Conservation (phyloP, 2,797 vertebrate genomes). For the Hozukius guyotensis region DNA sequence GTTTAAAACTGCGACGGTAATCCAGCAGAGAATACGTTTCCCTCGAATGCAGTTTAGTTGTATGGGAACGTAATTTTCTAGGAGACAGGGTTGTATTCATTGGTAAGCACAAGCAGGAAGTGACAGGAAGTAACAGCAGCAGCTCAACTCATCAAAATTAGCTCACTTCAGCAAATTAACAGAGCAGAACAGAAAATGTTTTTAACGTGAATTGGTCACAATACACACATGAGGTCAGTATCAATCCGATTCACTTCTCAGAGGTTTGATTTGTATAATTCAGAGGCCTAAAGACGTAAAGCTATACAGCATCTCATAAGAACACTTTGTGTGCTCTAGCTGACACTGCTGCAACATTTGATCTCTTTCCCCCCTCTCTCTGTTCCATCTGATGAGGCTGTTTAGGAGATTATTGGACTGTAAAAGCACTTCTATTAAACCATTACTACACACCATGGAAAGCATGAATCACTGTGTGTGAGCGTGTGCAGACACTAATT, state of each 20-base stretch:
- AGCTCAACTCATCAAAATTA: background rate
- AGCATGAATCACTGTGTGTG: conserved; percentile 47
- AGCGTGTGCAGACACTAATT: conserved; percentile 15
- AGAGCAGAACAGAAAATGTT: background rate
- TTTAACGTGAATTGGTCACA: background rate
- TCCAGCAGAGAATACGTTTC: no score
- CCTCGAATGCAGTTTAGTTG: no score
- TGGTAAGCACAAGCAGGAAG: background rate
- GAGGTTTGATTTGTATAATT: background rate
- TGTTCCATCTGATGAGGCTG: conserved; percentile 16
- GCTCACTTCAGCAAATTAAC: background rate
- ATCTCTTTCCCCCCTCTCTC: background rate
- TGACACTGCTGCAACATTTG: background rate
- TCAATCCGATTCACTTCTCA: background rate
- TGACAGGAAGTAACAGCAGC: background rate
- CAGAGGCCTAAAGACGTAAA: background rate
- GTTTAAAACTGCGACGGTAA: no score
- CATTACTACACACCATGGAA: conserved; percentile 44
- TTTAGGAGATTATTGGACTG: conserved; percentile 42
- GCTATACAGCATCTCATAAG: background rate
- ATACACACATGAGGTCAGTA: background rate
- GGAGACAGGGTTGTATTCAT: background rate
- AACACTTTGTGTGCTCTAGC: background rate
- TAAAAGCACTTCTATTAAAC: conserved; percentile 55
- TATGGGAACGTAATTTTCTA: no score